phyloP scores from a whole-genome alignment of 2,797 vertebrate species.

The Falco rusticolus region DNA sequence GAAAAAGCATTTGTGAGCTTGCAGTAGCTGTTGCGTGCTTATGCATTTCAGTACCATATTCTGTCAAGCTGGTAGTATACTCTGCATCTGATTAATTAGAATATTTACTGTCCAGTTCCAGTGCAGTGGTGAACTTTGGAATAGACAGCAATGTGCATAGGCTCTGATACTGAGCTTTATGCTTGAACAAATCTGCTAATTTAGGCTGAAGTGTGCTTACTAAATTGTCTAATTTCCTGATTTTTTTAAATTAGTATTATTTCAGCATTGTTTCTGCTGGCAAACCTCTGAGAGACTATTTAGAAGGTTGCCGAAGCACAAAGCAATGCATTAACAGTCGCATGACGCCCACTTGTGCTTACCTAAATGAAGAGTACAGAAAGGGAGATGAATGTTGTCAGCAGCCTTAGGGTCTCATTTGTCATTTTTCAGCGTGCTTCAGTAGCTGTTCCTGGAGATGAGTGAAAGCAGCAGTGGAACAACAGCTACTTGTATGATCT shows the following conservation, averaged over 20 bases:
- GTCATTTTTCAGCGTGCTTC: accelerated
- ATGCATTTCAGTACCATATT: accelerated
- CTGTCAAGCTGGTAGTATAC: too few relatives aligned
- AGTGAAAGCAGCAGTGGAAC: neutral
- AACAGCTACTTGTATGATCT: neutral
- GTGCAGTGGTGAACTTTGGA: neutral
- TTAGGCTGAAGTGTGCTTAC: neutral
- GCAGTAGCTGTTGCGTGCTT: neutral
- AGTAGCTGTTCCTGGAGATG: neutral
- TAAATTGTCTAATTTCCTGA: neutral
- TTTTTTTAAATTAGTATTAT: neutral
- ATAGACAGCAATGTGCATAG: neutral
- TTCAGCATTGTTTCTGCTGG: neutral
- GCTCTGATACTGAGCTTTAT: neutral
- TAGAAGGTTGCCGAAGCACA: neutral
- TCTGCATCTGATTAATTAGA: neutral
- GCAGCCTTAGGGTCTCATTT: neutral
- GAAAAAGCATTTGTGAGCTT: neutral
- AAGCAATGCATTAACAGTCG: neutral
- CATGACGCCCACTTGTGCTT: neutral
- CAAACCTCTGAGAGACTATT: neutral
- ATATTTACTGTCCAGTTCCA: neutral
- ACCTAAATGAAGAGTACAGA: neutral
- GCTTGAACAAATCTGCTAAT: neutral
- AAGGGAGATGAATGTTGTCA: neutral